phyloP scores from a whole-genome alignment of 1,140 invertebrate species.

The Ganaspis sp. region DNA sequence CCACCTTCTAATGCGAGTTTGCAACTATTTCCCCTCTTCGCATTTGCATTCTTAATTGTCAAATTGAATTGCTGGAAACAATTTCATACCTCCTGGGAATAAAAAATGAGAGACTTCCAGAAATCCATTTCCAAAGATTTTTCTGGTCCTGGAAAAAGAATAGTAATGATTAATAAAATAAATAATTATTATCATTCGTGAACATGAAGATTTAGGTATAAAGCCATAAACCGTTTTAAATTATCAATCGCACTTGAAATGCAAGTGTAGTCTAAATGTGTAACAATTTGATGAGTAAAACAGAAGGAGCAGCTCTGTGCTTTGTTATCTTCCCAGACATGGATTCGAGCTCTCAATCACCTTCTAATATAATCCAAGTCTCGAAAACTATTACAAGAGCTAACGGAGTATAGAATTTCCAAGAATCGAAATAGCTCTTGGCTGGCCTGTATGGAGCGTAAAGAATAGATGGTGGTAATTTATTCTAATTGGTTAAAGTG shows the following conservation, averaged over 20 bases:
- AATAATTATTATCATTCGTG: too few relatives aligned
- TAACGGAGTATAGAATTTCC: conserved; percentile 51
- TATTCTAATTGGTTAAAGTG: conserved; percentile 72
- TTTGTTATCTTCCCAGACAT: background rate
- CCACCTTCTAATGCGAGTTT: background rate
- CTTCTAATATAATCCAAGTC: conserved; percentile 1
- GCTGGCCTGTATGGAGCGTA: conserved; percentile 45
- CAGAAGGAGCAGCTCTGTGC: background rate
- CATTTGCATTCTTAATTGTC: background rate
- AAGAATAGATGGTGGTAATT: conserved; percentile 63
- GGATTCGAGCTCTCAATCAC: conserved; percentile 1
- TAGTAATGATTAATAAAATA: too few relatives aligned
- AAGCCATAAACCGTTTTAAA: too few relatives aligned
- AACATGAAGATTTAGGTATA: too few relatives aligned
- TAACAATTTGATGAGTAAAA: background rate
- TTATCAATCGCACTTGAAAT: too few relatives aligned
- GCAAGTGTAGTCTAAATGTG: too few relatives aligned
- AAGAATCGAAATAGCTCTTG: conserved; percentile 47
- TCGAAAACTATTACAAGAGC: conserved; percentile 37
- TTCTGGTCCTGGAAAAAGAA: too few relatives aligned
- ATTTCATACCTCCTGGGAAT: too few relatives aligned
- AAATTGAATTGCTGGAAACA: too few relatives aligned
- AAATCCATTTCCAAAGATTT: too few relatives aligned
- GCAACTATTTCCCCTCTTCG: background rate
- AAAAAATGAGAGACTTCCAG: too few relatives aligned